phyloP scores from a whole-genome alignment of 2,113 vertebrate genomes.

The Merops nubicus region DNA sequence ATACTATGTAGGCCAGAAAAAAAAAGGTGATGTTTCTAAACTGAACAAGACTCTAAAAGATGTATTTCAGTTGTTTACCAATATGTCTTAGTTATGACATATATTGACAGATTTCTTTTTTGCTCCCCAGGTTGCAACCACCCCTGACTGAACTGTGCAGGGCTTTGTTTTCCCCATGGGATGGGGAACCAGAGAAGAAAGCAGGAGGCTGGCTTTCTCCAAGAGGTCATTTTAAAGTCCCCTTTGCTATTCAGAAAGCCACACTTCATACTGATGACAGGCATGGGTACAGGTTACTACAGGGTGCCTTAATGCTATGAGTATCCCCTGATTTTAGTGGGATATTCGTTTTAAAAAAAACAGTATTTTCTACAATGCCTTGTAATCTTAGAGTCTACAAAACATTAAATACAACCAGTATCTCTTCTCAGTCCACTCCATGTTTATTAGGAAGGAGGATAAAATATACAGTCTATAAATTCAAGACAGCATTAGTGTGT shows the following conservation, averaged over 20 bases:
- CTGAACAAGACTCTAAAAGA: not conserved
- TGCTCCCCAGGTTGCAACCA: not conserved
- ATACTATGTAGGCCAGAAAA: accelerated
- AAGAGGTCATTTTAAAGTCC: not conserved
- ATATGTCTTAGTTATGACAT: not conserved
- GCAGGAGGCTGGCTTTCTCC: not conserved
- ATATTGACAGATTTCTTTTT: not conserved
- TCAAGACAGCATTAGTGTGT: not conserved
- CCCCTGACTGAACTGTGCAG: not conserved
- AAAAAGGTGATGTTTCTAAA: not conserved
- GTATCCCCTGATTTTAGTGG: not conserved
- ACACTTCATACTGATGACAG: not conserved
- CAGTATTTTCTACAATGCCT: not conserved
- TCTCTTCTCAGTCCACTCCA: not conserved
- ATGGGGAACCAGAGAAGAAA: not conserved
- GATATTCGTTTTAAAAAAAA: not conserved
- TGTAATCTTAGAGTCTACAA: not conserved
- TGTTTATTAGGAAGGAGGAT: not conserved
- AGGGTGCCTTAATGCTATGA: not conserved
- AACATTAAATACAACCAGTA: not conserved
- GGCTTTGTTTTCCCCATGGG: accelerated
- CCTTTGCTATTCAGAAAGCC: not conserved
- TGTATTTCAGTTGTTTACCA: not conserved
- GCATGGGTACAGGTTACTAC: not conserved
- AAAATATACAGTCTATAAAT: not conserved